Percentiles rank a stretch among this genome's conserved stretches.
phyloP scores from a whole-genome alignment of 1,140 invertebrate genomes.

The Venustaconcha ellipsiformis region DNA sequence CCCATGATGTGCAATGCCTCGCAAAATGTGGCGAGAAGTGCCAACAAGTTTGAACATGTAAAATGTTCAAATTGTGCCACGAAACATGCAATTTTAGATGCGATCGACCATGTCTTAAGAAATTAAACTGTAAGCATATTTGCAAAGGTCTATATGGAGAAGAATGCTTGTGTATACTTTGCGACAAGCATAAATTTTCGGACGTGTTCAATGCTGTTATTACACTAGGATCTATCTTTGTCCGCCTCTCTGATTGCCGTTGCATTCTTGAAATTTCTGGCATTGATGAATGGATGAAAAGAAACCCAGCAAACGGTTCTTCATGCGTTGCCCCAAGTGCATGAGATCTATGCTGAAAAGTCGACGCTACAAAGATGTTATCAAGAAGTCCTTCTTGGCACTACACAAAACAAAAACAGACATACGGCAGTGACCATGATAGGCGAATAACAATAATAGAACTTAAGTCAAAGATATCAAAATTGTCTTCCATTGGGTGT shows the following conservation, averaged over 20 bases:
- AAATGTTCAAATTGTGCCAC: conserved; percentile 73
- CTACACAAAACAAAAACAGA: no score
- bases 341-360: no score
- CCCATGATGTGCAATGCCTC: conserved; percentile 68
- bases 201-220: conserved; percentile 69
- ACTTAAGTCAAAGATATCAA: no score
- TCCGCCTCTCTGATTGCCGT: conserved; percentile 30
- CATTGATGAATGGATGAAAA: conserved; percentile 67
- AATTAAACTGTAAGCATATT: conserved; percentile 73
- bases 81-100: conserved; percentile 74
- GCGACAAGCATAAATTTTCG: conserved; percentile 67
- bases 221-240: conserved; percentile 36
- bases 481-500: no score
- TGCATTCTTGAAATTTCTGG: conserved; percentile 27
- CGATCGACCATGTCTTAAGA: conserved; percentile 37
- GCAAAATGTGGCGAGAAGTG: conserved; percentile 72
- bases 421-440: no score
- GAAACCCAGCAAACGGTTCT: no score
- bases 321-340: no score
- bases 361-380: no score
- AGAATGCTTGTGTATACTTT: conserved; percentile 64
- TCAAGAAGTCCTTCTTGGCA: no score
- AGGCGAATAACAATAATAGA: no score
- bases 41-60: conserved; percentile 70
- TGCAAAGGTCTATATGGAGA: conserved; percentile 75